A percentile compares a stretch with the other conserved stretches of the same genome.
phyloP scores from a whole-genome alignment of 2,113 vertebrate species.

The Oryzias melastigma region DNA sequence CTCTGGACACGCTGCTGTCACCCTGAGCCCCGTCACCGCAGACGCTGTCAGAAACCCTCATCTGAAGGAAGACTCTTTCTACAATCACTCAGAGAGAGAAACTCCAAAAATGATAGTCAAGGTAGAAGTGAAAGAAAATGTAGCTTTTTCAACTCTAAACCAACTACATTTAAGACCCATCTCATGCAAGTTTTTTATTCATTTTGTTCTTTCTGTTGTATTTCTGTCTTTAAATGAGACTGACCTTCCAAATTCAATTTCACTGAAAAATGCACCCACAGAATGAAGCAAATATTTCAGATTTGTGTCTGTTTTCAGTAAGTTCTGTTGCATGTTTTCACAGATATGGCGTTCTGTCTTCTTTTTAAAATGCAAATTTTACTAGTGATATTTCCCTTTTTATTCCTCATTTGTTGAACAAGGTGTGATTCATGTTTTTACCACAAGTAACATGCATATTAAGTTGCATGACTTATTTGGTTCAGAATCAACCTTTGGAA shows the following conservation, averaged over 20 bases:
- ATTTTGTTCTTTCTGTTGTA: neutral
- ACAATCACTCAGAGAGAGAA: slow-evolving; percentile 74
- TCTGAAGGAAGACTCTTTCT: slow-evolving; percentile 66
- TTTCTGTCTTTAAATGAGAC: neutral
- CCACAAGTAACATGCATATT: neutral
- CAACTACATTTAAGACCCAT: no score
- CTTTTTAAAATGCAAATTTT: neutral
- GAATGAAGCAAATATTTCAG: neutral
- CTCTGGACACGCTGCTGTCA: slow-evolving; percentile 67
- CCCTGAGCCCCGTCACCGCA: slow-evolving; percentile 45
- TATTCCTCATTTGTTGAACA: no score
- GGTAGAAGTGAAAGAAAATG: slow-evolving; percentile 54
- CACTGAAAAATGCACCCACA: neutral
- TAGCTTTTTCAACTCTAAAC: no score
- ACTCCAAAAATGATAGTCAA: slow-evolving; percentile 87
- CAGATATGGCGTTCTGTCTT: neutral
- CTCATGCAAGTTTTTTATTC: no score
- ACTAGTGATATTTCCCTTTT: neutral
- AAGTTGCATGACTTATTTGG: slow-evolving; percentile 2
- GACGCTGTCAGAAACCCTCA: slow-evolving; percentile 59
- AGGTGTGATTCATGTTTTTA: no score
- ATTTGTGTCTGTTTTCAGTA: neutral
- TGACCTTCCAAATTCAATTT: neutral
- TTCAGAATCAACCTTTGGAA: slow-evolving; percentile 6
- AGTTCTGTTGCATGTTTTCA: neutral